A percentile compares a stretch with the other conserved stretches of the same genome.
Evolutionary conservation across 92 coral and sea anemone species (phyloP).

Genomic region (Epizoanthus stellaris): DNA sequence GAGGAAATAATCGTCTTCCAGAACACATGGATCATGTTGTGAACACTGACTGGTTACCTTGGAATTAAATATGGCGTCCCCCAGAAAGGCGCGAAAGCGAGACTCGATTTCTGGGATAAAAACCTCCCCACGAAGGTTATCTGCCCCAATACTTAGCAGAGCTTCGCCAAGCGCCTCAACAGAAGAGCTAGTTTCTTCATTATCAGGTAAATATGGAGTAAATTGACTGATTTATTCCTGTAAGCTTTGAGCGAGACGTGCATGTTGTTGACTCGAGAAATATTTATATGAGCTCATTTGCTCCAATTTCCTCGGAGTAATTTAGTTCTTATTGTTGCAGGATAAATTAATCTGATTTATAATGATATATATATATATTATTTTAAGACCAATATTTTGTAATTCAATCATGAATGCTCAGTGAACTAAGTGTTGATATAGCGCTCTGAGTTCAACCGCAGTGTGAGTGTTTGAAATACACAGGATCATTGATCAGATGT

Average conservation of each 20-base stretch:
- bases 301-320: too few relatives aligned
- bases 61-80: slow-evolving; percentile 81
- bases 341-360: too few relatives aligned
- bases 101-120: slow-evolving; percentile 24
- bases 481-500: too few relatives aligned
- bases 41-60: slow-evolving; percentile 27
- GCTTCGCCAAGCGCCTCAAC: slow-evolving; percentile 53
- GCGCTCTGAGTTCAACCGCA: too few relatives aligned
- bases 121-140: slow-evolving; percentile 5
- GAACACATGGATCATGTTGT: not conserved
- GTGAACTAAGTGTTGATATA: too few relatives aligned
- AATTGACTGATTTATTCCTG: not conserved
- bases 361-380: too few relatives aligned
- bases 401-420: too few relatives aligned
- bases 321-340: too few relatives aligned
- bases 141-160: slow-evolving; percentile 31
- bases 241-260: not conserved
- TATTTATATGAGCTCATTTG: not conserved
- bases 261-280: not conserved
- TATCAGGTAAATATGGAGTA: slow-evolving; percentile 52
- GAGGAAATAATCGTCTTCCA: not conserved
- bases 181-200: slow-evolving; percentile 60
- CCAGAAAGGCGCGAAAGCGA: slow-evolving; percentile 65
- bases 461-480: too few relatives aligned
- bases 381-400: too few relatives aligned